Evolutionary conservation across 2,113 vertebrate genomes (phyloP), one percentile per base, ranked within the genome.

Genomic region (Otocyon megalotis): DNA sequence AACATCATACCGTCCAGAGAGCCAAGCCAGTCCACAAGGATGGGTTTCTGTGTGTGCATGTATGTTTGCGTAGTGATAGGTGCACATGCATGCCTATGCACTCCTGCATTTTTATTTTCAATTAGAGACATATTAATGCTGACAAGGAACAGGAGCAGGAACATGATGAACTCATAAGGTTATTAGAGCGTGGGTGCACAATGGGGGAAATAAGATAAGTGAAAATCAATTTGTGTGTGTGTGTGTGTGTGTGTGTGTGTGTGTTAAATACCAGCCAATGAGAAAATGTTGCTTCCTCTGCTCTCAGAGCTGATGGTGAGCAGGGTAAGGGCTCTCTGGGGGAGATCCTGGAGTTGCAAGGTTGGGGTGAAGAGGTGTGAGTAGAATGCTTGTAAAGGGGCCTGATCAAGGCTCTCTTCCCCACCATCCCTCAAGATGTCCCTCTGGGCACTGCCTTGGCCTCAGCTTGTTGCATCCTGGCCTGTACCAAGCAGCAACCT

Each of bases 331-430:
- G 22, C 3, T 67, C 28, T 48, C 93, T 74, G 43, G n/a, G 62
- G 95, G 28, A 54, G 92, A 17, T 56, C 69, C 0, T 8, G 26
- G 87, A 71, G 26, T 26, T 14, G 87, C 56, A 37, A 28, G 32
- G 60, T 1, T 84, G 50, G 54, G 1, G 1, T 81, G 63, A 80
- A 80, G 3, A 0, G 11, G 58, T 93, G 89, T 50, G 69, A 95
- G 95, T 91, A 97, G 96, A 97, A 96, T 96, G 87, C 86, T 98
- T 71, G 48, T 98, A 97, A 98, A 90, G 67, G 95, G 65, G 95
- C 94, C 97, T 69, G 97, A 98, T 80, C 69, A 90, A 22, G 35
- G 80, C 15, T 94, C 97, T 90, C 53, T 79, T 26, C 9, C 3
- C 37, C 1, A 4, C 1, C 0, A 0, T 14, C 17, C 14, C 32